Evolutionary conservation across 1,140 invertebrate genomes (phyloP).

Genomic region (Zaprionus nigranus): DNA sequence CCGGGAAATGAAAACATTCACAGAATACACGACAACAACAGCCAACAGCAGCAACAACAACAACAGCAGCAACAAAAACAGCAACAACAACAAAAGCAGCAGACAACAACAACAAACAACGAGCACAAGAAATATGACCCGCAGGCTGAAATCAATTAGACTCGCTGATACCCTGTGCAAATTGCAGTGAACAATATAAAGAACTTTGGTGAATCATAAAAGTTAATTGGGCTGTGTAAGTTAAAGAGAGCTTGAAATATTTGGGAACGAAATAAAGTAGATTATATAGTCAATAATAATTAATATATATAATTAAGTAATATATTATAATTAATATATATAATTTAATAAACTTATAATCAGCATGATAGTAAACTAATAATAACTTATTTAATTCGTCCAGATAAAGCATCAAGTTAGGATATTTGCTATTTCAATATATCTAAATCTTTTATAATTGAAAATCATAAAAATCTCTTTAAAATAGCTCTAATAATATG

Average conservation of each 20-base stretch:
- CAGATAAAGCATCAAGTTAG: too few species aligned
- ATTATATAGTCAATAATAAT: too few species aligned
- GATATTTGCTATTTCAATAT: too few species aligned
- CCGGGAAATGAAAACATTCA: constrained; percentile 79
- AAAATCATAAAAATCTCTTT: too few species aligned
- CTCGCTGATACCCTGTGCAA: constrained; percentile 7
- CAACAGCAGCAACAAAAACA: neutral
- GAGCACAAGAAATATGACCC: constrained; percentile 16
- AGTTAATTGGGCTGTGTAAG: constrained; percentile 1
- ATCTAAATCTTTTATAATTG: too few species aligned
- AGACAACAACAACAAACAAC: constrained; percentile 48
- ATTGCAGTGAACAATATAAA: neutral
- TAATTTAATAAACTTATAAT: too few species aligned
- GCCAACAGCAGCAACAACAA: constrained; percentile 15
- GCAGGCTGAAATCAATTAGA: constrained; percentile 13
- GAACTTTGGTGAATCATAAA: neutral
- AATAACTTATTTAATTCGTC: too few species aligned
- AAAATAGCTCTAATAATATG: too few species aligned
- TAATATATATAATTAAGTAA: too few species aligned
- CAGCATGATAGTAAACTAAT: too few species aligned
- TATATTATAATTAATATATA: too few species aligned
- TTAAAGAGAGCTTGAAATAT: neutral
- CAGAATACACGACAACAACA: constrained; percentile 67
- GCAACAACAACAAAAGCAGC: constrained; percentile 41
- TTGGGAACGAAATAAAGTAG: neutral